Conservation (phyloP, 2,797 vertebrate species). For the Nannoperca australis region DNA sequence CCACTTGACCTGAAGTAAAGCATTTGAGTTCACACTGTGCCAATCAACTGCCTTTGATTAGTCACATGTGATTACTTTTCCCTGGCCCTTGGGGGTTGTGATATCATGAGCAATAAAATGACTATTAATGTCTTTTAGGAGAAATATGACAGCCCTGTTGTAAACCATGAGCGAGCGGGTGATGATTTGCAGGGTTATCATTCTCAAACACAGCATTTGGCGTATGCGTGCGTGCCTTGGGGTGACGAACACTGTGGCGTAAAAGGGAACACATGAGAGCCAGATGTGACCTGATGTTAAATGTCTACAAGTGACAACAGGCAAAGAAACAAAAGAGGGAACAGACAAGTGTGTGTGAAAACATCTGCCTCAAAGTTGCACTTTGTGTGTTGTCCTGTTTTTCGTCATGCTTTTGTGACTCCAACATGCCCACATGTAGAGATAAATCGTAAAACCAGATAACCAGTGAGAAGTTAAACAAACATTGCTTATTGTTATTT, state of each 20-base stretch:
- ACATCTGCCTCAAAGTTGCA: slow-evolving; percentile 18
- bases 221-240: slow-evolving; percentile 21
- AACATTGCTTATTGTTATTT: slow-evolving; percentile 3
- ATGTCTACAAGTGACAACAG: slow-evolving; percentile 42
- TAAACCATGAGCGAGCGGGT: slow-evolving; percentile 32
- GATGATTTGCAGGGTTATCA: slow-evolving; percentile 35
- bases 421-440: not conserved
- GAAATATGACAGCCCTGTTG: slow-evolving; percentile 24
- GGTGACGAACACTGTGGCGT: slow-evolving; percentile 49
- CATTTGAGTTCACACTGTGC: slow-evolving; percentile 42
- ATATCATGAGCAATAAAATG: slow-evolving; percentile 67
- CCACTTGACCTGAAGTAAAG: slow-evolving; percentile 44
- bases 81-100: slow-evolving; percentile 31
- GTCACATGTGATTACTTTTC: slow-evolving; percentile 57
- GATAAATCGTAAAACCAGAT: not conserved
- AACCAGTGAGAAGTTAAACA: slow-evolving; percentile 6
- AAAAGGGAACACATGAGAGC: slow-evolving; percentile 48
- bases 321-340: slow-evolving; percentile 27
- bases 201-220: slow-evolving; percentile 47
- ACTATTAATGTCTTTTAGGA: slow-evolving; percentile 36
- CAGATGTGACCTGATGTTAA: slow-evolving; percentile 63
- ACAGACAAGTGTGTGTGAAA: not conserved
- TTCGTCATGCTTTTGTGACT: not conserved
- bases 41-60: slow-evolving; percentile 63
- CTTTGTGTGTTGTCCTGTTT: slow-evolving; percentile 20